A percentile compares a stretch with the other conserved stretches of the same genome.
phyloP scores from a whole-genome alignment of 2,113 vertebrate species.

The Chinchilla lanigera region DNA sequence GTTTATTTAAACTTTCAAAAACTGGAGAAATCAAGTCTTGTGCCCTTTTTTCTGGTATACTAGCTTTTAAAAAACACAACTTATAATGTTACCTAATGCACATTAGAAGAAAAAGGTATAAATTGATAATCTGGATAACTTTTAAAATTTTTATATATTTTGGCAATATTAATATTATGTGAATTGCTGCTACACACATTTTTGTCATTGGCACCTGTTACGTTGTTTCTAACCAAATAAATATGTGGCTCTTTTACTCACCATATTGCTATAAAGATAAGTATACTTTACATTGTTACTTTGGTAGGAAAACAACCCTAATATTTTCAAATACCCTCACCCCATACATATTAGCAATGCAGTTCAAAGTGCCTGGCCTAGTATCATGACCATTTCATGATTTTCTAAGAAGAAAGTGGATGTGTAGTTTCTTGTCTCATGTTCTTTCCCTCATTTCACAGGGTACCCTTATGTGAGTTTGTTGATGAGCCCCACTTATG shows the following conservation, averaged over 20 bases:
- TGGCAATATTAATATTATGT: background rate
- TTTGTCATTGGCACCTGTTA: background rate
- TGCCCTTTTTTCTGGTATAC: background rate
- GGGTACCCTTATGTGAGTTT: background rate
- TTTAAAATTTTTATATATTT: conserved; percentile 9
- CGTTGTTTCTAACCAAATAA: background rate
- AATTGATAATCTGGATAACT: background rate
- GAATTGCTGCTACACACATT: background rate
- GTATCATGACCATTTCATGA: background rate
- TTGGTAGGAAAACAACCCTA: background rate
- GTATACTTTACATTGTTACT: background rate
- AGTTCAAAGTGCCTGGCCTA: background rate
- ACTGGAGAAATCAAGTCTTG: background rate
- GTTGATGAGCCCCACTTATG: background rate
- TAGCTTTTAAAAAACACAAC: background rate
- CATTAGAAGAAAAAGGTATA: background rate
- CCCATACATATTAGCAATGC: background rate
- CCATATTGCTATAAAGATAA: background rate
- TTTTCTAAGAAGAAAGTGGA: background rate
- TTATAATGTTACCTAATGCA: background rate
- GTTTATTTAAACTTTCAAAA: conserved; percentile 24
- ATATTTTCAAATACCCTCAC: background rate
- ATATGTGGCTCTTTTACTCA: background rate
- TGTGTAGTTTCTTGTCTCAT: background rate
- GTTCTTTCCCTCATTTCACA: background rate